phyloP scores from a whole-genome alignment of 2,797 vertebrate genomes.

The Nasua narica region DNA sequence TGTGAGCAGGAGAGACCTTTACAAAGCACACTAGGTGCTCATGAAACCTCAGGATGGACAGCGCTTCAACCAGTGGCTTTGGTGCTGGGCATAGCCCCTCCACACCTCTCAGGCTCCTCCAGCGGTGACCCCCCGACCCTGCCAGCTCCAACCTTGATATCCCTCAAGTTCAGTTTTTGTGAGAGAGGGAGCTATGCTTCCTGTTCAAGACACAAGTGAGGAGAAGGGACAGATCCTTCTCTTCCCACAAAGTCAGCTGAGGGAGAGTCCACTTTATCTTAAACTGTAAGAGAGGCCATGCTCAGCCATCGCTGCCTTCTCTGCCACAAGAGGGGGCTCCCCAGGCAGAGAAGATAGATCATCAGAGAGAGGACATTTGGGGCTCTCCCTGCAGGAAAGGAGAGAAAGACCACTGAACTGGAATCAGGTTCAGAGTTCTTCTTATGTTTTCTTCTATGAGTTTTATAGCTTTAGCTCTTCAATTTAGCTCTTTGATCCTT shows the following conservation, averaged over 20 bases:
- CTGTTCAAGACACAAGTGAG: background rate
- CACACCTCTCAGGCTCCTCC: background rate
- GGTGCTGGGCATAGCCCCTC: background rate
- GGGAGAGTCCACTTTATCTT: too few relatives aligned
- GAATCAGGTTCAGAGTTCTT: too few relatives aligned
- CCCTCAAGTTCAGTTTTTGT: background rate
- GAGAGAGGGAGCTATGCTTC: background rate
- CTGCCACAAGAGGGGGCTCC: background rate
- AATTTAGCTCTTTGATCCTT: too few relatives aligned
- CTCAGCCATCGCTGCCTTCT: too few relatives aligned
- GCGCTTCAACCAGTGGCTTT: background rate
- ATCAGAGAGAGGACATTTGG: background rate
- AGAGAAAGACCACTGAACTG: background rate
- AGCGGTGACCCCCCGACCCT: background rate
- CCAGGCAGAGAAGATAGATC: background rate
- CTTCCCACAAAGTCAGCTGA: background rate
- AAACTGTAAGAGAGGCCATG: background rate
- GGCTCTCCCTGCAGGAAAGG: too few relatives aligned
- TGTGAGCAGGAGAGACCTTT: background rate
- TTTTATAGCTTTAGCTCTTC: too few relatives aligned
- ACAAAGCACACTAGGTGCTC: background rate
- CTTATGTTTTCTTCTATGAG: too few relatives aligned
- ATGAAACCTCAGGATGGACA: background rate
- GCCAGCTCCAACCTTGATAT: background rate
- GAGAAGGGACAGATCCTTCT: background rate